These are phyloP conservation scores for Caenorhabditis zanzibari DNA, from an alignment of 2,888 invertebrate genomes.

Conservation along the genomic window DNA sequence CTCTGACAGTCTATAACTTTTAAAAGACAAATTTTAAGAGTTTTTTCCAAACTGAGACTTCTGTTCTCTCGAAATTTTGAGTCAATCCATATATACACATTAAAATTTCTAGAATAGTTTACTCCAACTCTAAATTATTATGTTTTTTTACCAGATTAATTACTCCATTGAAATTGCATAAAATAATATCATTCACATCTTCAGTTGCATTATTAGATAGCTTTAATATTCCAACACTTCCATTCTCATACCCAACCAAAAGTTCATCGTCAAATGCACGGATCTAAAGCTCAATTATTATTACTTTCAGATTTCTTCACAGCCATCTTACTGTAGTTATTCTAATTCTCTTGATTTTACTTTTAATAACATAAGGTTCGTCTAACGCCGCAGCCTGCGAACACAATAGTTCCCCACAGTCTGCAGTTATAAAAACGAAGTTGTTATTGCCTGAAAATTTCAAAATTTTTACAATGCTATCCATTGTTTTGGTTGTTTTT, in stretches of 20 bases:
- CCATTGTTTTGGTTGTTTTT: constrained; percentile 5
- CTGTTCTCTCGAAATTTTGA: too few species aligned
- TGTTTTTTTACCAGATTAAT: constrained; percentile 59
- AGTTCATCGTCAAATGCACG: constrained; percentile 43
- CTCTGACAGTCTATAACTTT: too few species aligned
- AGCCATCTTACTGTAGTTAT: constrained; percentile 48
- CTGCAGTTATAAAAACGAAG: constrained; percentile 53
- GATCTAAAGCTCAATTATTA: constrained; percentile 35
- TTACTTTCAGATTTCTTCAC: not conserved
- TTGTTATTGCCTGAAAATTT: constrained; percentile 50
- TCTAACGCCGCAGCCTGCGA: constrained; percentile 45
- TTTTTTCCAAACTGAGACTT: too few species aligned
- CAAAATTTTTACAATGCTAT: not conserved
- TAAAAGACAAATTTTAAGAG: too few species aligned
- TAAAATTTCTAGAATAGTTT: too few species aligned
- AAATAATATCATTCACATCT: constrained; percentile 47
- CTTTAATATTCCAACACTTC: constrained; percentile 59
- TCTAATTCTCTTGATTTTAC: constrained; percentile 28
- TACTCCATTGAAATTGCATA: constrained; percentile 62
- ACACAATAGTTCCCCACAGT: constrained; percentile 57
- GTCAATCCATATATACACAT: too few species aligned
- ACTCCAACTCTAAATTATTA: too few species aligned
- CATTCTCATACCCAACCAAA: constrained; percentile 65
- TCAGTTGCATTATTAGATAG: not conserved
- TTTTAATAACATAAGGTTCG: constrained; percentile 62